phyloP scores from a whole-genome alignment of 2,888 invertebrate genomes.

The Troilus luridus region DNA sequence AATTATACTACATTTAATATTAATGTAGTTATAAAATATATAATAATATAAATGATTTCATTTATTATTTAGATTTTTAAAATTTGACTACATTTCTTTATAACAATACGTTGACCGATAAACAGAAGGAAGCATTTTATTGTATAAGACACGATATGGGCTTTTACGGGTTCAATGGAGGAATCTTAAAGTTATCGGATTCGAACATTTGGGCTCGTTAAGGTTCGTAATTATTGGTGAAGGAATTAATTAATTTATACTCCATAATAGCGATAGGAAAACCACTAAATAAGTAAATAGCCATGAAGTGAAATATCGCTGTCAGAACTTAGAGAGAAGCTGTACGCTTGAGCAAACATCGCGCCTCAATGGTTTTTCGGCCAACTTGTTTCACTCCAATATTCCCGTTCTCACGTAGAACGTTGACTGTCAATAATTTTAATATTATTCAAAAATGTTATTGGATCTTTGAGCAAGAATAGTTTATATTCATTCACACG shows the following conservation, averaged over 20 bases:
- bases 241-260: not conserved
- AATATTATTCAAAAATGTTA: not conserved
- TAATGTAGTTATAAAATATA: too few relatives aligned
- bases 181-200: too few relatives aligned
- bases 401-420: not conserved
- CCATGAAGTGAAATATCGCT: not conserved
- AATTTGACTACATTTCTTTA: too few relatives aligned
- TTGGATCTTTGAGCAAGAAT: too few relatives aligned
- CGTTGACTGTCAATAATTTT: not conserved
- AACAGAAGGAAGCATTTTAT: too few relatives aligned
- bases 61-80: too few relatives aligned
- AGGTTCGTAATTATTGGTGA: not conserved
- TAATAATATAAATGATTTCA: too few relatives aligned
- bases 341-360: not conserved
- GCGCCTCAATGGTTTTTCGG: not conserved
- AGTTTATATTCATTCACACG: too few relatives aligned
- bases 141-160: too few relatives aligned
- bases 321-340: not conserved
- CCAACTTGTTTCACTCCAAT: constrained; percentile 20
- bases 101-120: too few relatives aligned
- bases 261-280: not conserved
- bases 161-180: too few relatives aligned
- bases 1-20: too few relatives aligned
- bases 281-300: constrained; percentile 22
- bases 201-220: not conserved